Base-by-base conservation (phyloP, 2,797 vertebrate species). In the Falco concolor region DNA sequence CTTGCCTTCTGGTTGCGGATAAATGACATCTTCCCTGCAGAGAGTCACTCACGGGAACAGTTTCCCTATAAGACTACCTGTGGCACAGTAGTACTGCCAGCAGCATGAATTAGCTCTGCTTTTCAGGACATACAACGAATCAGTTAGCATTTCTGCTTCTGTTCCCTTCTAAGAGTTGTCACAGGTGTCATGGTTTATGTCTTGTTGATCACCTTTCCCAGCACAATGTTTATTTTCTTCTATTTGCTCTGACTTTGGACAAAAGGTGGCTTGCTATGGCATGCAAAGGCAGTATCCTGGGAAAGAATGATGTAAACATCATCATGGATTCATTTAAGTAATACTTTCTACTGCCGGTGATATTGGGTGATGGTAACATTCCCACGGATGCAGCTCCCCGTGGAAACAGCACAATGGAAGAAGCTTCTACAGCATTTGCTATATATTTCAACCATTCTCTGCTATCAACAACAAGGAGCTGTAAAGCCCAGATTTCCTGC, bases 161-260 rank as follows among this genome's bases (percentile, higher is more conserved):
- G 0, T 64, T 92, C 56, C 64, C 40, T n/a, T 91, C 57, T 76
- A 77, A 76, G 79, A 87, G 32, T 63, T 5, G 4, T 76, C 53
- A 83, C 42, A 86, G 53, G 45, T 79, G 6, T 68, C 42, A 72
- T 77, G 75, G 77, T 94, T 94, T 87, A 57, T 87, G 67, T 83
- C 40, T 77, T 83, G 54, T 89, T 92, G 65, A 74, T 88, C 75
- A 68, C n/a, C 57, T 92, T 90, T 60, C 83, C 45, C 38, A 85
- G 36, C 25, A 72, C 60, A 74, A 23, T 77, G 63, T 85, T 87
- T 94, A 52, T 89, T 95, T 95, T 89, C 64, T 85, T 87, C 61
- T 86, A 30, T 89, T 95, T 72, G 49, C 54, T 91, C 70, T 90
- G 44, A 67, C 70, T 77, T 81, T 2, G 10, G 78, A 85, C n/a